Base-by-base conservation (phyloP, 2,888 invertebrate species). In the Fragum sueziense region DNA sequence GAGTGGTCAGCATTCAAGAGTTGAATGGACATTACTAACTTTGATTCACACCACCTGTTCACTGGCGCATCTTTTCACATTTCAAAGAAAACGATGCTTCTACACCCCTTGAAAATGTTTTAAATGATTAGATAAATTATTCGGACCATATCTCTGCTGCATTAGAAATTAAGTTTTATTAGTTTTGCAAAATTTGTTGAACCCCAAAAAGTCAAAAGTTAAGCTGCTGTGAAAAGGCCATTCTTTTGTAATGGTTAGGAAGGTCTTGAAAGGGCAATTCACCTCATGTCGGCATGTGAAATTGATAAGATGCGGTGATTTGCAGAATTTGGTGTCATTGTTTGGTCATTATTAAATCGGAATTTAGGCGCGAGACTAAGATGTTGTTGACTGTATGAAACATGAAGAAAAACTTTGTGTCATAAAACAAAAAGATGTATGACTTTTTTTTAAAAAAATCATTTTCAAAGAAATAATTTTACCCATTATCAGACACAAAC, bases 81-180 rank as follows among this genome's bases (percentile, higher is more conserved):
- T 84, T 84, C 84, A 84, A 84, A 84, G 84, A 79, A 54, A 68
- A 71, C 52, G 74, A 78, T 76, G 79, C 79, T 76, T 27, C 41
- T 31, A 51, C 47, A 34, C 68, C 81, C 70, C 84, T 84, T 79
- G 79, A 84, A 81, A 81, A 76, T 74, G 78, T 74, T 78, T 81
- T 80, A 79, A 80, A 81, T 80, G 76, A 84, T 81, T 80, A 84
- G 84, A 84, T 84, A 77, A 84, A 84, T 84, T 80, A 79, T 76
- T 69, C 68, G 54, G 74, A 72, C 79, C 72, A 74, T 80, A 81
- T 80, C 76, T 75, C 72, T 71, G 76, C 74, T 84, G 84, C 84
- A 81, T 81, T 84, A 74, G 79, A 81, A 84, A 84, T 84, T 80
- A 84, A 79, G 79, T 84, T 84, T 84, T 84, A 84, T 84, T 84